These are phyloP conservation scores for Ennomos erosarius DNA, from an alignment of 2,888 invertebrate genomes.

Conservation along the genomic window DNA sequence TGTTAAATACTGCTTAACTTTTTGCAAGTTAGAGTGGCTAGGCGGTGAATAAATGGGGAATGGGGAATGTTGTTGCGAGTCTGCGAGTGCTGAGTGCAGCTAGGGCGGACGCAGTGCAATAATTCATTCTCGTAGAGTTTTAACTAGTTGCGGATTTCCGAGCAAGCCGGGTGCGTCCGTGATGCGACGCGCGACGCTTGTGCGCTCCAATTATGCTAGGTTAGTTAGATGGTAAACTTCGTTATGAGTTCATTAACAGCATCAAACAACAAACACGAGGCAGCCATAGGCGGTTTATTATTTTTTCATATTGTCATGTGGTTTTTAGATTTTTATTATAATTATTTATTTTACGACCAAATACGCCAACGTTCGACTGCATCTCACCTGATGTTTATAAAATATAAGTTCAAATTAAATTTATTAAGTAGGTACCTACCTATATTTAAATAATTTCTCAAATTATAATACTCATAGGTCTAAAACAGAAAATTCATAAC, in stretches of 20 bases:
- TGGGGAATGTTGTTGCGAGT: conserved; percentile 45
- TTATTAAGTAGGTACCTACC: too few relatives aligned
- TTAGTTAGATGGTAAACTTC: conserved; percentile 42
- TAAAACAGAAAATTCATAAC: conserved; percentile 19
- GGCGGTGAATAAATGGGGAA: conserved; percentile 36
- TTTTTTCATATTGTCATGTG: too few relatives aligned
- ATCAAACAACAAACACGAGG: conserved; percentile 19
- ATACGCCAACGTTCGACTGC: too few relatives aligned
- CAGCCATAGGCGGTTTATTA: conserved; percentile 5
- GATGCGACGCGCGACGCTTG: conserved; percentile 39
- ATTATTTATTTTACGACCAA: too few relatives aligned
- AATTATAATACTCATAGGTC: too few relatives aligned
- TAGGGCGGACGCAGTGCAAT: conserved; percentile 64
- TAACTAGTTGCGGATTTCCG: conserved; percentile 79
- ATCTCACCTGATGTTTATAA: too few relatives aligned
- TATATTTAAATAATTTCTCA: too few relatives aligned
- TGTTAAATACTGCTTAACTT: conserved; percentile 31
- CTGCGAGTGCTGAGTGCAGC: conserved; percentile 46
- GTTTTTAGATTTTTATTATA: too few relatives aligned
- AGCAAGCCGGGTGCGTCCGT: conserved; percentile 52
- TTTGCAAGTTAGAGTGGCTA: conserved; percentile 21
- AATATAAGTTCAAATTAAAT: too few relatives aligned
- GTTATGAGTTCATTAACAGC: conserved; percentile 26
- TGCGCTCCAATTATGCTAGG: conserved; percentile 49
- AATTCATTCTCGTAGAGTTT: conserved; percentile 77